These are phyloP conservation scores for Scaptodrosophila lebanonensis DNA, from an alignment of 1,140 invertebrate species.

Conservation along the genomic window DNA sequence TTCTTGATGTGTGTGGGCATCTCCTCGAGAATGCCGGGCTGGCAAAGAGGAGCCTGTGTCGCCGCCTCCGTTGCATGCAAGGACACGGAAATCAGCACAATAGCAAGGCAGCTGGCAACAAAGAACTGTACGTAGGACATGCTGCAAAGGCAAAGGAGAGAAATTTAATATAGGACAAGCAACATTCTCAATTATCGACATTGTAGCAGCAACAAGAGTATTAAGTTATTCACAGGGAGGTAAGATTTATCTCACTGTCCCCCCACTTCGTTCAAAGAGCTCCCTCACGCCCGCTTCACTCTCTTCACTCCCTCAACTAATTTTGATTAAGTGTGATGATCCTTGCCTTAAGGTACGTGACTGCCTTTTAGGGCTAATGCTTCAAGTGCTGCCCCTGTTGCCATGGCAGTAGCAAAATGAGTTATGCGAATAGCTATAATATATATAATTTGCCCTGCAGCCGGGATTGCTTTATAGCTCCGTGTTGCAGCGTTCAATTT, in stretches of 20 bases:
- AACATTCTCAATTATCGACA: constrained; percentile 15
- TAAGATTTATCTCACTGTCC: too few relatives aligned
- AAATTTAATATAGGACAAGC: neutral
- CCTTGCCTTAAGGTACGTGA: constrained; percentile 31
- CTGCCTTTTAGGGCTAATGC: neutral
- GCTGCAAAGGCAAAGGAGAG: constrained; percentile 24
- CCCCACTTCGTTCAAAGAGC: too few relatives aligned
- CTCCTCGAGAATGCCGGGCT: constrained; percentile 66
- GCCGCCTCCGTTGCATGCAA: constrained; percentile 27
- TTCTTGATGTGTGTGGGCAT: constrained; percentile 74
- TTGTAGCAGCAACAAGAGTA: constrained; percentile 19
- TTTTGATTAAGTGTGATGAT: constrained; percentile 50
- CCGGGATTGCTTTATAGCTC: constrained; percentile 11
- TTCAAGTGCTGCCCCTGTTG: constrained; percentile 7
- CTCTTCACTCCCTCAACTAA: constrained; percentile 7
- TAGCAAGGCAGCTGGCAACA: constrained; percentile 43
- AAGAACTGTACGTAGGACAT: constrained; percentile 63
- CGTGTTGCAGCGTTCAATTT: constrained; percentile 1
- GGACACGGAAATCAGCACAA: constrained; percentile 43
- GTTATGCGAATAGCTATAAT: too few relatives aligned
- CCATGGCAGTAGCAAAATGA: constrained; percentile 28
- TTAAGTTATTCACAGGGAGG: constrained; percentile 26
- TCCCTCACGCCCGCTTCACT: neutral
- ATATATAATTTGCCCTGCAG: too few relatives aligned
- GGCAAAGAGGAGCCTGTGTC: constrained; percentile 55